These are phyloP conservation scores for Cyrtorhinus lividipennis DNA, from an alignment of 1,140 invertebrate species.

Conservation along the genomic window DNA sequence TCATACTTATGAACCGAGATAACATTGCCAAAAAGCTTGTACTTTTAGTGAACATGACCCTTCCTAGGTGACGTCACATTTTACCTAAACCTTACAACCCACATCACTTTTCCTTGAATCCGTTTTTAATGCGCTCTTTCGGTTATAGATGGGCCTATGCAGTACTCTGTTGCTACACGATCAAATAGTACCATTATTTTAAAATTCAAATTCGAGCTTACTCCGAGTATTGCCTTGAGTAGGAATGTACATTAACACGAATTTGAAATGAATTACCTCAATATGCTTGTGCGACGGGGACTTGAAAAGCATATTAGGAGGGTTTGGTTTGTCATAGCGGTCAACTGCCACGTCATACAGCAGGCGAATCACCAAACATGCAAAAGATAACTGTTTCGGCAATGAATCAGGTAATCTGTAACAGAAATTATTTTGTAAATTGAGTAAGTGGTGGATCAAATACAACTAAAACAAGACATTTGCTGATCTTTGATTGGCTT, in stretches of 20 bases:
- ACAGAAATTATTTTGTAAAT: background rate
- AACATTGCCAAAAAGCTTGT: no score
- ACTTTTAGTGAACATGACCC: no score
- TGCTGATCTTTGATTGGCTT: background rate
- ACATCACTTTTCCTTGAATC: no score
- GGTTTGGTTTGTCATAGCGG: constrained; percentile 69
- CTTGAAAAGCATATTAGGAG: constrained; percentile 44
- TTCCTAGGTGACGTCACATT: no score
- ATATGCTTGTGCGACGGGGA: constrained; percentile 40
- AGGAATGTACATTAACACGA: no score
- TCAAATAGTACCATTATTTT: no score
- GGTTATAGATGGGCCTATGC: background rate
- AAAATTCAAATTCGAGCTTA: constrained; percentile 3
- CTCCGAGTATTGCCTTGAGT: no score
- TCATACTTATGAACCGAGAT: no score
- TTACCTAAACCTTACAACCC: no score
- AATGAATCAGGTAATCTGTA: constrained; percentile 41
- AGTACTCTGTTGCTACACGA: no score
- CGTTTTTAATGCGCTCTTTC: no score
- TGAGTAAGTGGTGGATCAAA: background rate
- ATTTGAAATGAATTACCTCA: no score
- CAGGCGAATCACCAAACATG: constrained; percentile 63
- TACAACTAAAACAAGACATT: background rate
- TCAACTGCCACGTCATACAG: constrained; percentile 86
- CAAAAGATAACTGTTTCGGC: constrained; percentile 52